Evolutionary conservation across 1,140 invertebrate species (phyloP).

Genomic region (Tigriopus japonicus): DNA sequence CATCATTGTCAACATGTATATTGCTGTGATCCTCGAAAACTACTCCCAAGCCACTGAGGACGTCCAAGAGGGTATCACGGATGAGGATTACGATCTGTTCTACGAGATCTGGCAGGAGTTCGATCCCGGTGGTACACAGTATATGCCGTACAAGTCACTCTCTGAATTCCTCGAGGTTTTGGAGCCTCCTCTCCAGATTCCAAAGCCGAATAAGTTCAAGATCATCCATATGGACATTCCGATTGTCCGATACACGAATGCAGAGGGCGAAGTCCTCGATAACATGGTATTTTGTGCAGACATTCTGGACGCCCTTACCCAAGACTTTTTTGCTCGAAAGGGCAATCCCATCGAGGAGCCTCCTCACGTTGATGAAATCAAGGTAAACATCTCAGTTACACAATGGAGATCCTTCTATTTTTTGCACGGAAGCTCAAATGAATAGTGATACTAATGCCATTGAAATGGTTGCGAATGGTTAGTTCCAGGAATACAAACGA

Average conservation of each 20-base stretch:
- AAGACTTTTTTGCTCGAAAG: slow-evolving; percentile 85
- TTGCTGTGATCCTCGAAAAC: slow-evolving; percentile 95
- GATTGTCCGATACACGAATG: slow-evolving; percentile 53
- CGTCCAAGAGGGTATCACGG: slow-evolving; percentile 85
- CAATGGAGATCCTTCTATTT: too few relatives aligned
- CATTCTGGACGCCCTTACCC: slow-evolving; percentile 72
- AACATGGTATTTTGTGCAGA: slow-evolving; percentile 91
- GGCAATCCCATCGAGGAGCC: slow-evolving; percentile 49
- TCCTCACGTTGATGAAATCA: slow-evolving; percentile 53
- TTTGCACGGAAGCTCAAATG: too few relatives aligned
- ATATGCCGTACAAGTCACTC: slow-evolving; percentile 78
- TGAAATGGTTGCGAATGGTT: too few relatives aligned
- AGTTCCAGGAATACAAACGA: too few relatives aligned
- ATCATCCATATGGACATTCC: slow-evolving; percentile 95
- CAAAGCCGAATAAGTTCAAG: slow-evolving; percentile 95
- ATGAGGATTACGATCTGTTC: slow-evolving; percentile 98
- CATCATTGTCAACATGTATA: slow-evolving; percentile 99
- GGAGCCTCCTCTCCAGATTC: slow-evolving; percentile 78
- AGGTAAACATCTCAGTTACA: slow-evolving; percentile 19
- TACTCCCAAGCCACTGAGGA: slow-evolving; percentile 95
- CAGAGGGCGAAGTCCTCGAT: slow-evolving; percentile 20
- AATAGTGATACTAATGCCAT: too few relatives aligned
- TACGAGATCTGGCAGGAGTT: slow-evolving; percentile 98
- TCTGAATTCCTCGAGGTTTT: slow-evolving; percentile 49
- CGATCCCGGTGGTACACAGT: slow-evolving; percentile 92